These are phyloP conservation scores for Lamprologus tigripictilis DNA, from an alignment of 2,113 vertebrate species.

Conservation along the genomic window DNA sequence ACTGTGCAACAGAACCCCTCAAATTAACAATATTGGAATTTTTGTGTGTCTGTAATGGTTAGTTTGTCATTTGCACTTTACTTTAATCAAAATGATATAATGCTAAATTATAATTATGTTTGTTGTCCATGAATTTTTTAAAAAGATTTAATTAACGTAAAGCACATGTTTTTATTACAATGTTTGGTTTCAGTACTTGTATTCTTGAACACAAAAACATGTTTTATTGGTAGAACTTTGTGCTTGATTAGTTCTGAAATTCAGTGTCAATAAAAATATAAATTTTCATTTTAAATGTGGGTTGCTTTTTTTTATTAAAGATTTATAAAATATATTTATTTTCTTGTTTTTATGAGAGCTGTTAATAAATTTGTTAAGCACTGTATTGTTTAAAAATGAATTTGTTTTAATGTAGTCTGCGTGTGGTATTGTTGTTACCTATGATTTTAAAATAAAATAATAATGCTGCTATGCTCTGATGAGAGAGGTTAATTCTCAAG, in stretches of 20 bases:
- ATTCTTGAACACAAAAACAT: not conserved
- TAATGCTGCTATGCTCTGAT: not conserved
- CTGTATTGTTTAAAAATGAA: not conserved
- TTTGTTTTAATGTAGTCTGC: not conserved
- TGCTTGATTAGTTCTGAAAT: not conserved
- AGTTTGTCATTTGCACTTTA: not conserved
- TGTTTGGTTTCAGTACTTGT: not conserved
- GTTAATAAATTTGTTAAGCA: not conserved
- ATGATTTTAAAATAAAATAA: not conserved
- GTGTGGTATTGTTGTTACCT: not conserved
- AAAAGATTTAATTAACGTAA: not conserved
- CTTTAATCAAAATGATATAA: not conserved
- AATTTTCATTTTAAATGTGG: not conserved
- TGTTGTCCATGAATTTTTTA: rapidly evolving
- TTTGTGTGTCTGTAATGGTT: not conserved
- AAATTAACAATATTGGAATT: not conserved
- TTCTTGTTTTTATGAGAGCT: not conserved
- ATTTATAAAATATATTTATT: not conserved
- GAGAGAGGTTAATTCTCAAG: not conserved
- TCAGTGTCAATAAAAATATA: not conserved
- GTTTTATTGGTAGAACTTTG: not conserved
- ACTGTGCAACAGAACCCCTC: not conserved
- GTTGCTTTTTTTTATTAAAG: not conserved
- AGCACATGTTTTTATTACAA: not conserved
- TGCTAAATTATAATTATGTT: not conserved